Base-by-base conservation (phyloP, 2,888 invertebrate genomes). In the Catocala fraxini region DNA sequence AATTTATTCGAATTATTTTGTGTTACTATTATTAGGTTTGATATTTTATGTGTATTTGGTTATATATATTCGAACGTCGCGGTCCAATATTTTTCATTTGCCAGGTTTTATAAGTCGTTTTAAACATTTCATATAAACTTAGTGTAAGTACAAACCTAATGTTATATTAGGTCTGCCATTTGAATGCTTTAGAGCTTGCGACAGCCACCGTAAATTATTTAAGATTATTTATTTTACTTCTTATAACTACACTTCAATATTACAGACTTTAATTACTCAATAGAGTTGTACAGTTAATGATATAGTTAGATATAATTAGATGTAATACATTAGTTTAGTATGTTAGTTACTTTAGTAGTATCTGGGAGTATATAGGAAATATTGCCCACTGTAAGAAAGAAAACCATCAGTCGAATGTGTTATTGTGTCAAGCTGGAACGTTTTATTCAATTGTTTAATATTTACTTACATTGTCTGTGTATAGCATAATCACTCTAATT, bases 321-420 rank as follows among this genome's bases (percentile, higher is more conserved):
- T 55, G 51, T 54, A 63, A 58, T 41, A 42, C 52, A 64, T 57
- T 57, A 71, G 59, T 61, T 63, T 68, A 56, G 48, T 72, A 68
- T 59, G 6, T 54, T 73, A 33, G 11, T 6, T 45, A 15, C 13
- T 45, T 77, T 69, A 71, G 63, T 62, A 77, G 65, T 76, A 71
- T 72, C 71, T 71, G 81, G 89, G 88, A 25, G 25, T 25, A 25
- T 25, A 25, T 25, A 25, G 25, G 25, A 25, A 25, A 25, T 25
- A 25, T 25, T 25, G 1, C 25, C 25, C 25, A 25, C 89, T 88
- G 87, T 89, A 87, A 87, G 82, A 81, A 79, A 77, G 75, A 75
- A 73, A 81, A 80, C 77, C 80, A 76, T 71, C 76, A 54, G 63
- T 63, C 62, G 70, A 73, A 68, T 64, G 71, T 59, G 55, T 71